phyloP scores from a whole-genome alignment of 1,140 invertebrate genomes.

The Trachymyrmex cornetzi region DNA sequence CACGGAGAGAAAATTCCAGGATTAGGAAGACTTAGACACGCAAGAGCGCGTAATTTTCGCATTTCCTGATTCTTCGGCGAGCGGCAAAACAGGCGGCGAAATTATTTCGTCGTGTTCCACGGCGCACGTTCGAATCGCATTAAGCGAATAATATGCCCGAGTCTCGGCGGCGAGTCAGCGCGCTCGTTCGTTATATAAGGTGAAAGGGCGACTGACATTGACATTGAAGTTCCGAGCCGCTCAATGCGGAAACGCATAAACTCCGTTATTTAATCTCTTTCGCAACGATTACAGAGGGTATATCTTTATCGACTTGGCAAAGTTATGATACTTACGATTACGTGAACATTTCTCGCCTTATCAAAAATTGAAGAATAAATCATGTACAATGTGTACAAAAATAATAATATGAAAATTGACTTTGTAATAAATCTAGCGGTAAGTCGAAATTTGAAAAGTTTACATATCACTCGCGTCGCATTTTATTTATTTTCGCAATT shows the following conservation, averaged over 20 bases:
- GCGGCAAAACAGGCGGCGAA: conserved; percentile 56
- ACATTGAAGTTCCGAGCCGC: conserved; percentile 82
- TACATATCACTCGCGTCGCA: not conserved
- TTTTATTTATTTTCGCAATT: conserved; percentile 1
- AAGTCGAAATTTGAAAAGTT: not conserved
- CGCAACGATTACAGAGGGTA: conserved; percentile 72
- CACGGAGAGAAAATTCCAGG: conserved; percentile 13
- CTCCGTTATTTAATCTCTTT: conserved; percentile 83
- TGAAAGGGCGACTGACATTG: conserved; percentile 85
- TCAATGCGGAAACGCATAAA: conserved; percentile 82
- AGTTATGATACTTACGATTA: not conserved
- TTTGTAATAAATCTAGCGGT: not conserved
- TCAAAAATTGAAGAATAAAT: not conserved
- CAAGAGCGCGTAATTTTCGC: conserved; percentile 39
- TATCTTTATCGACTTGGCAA: conserved; percentile 53
- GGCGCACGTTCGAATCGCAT: conserved; percentile 46
- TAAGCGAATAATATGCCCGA: conserved; percentile 66
- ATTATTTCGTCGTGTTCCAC: conserved; percentile 57
- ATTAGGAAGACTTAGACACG: conserved; percentile 50
- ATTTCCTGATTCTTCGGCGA: conserved; percentile 51
- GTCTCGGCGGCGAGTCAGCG: conserved; percentile 55
- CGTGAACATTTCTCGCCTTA: conserved; percentile 15
- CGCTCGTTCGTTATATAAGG: conserved; percentile 79
- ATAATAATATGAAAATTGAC: not conserved
- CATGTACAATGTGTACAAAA: not conserved